Base-by-base conservation (phyloP, 2,113 vertebrate species). In the Chaetodon trifascialis region DNA sequence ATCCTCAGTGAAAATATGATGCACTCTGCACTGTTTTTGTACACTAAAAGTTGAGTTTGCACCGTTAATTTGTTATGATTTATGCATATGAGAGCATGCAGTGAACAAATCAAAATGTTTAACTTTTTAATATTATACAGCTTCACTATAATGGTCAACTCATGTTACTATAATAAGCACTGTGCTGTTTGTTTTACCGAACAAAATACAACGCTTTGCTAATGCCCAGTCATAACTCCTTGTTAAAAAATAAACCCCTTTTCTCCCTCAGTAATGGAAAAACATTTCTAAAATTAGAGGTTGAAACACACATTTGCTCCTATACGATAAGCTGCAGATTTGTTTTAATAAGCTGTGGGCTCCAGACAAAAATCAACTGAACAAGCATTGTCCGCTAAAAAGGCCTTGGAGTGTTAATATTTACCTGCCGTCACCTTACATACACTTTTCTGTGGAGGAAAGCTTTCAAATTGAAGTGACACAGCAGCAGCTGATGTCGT, bases 401-500 rank as follows among this genome's bases (percentile, higher is more conserved):
- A n/a, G 4, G 16, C 5, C 17, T 58, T 0, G 9, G 21, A 60
- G 34, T 65, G 34, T 59, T 52, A 40, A 52, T 72, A 55, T 69
- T 68, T 40, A 72, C 21, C 36, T 85, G 42, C 25, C 56, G 16
- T 68, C 14, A 67, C 56, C 59, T 54, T 46, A 0, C 19, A 62
- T 52, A 25, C 65, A 75, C 17, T 47, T 25, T 44, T 69, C 36
- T 56, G 36, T 23, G 16, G 30, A 64, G 58, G 25, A 62, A 83
- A 68, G 63, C 69, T 47, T 80, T 65, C 11, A 80, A 44, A 72
- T 72, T 36, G 63, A 75, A 86, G 51, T 56, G 34, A 51, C 69
- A 67, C 64, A 60, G 80, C 47, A 73, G 76, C 70, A 78, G 44
- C 85, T 49, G 44, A 73, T 80, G 46, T 49, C 23, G 49, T 77